Base-by-base conservation (phyloP, 2,888 invertebrate species). In the Rhingia rostrata region DNA sequence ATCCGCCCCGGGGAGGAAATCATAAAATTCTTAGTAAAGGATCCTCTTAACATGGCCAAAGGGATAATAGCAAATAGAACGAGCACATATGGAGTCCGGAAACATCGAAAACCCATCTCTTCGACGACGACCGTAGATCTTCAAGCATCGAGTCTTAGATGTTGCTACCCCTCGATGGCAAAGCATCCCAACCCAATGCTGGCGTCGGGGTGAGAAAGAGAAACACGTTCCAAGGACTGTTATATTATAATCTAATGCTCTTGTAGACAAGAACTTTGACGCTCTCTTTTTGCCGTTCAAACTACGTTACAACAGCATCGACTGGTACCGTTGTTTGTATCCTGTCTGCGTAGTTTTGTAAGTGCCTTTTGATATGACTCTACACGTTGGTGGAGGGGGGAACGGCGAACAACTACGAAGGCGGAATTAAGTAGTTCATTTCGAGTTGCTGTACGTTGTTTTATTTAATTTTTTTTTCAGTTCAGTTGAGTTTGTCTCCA, bases 341-440 rank as follows among this genome's bases (percentile, higher is more conserved):
- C 75, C 75, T 81, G 75, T 81, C 81, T 75, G 41, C 45, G 70
- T 58, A 70, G 70, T 74, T 22, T 80, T 66, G 56, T 69, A 84
- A 84, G 80, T 84, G 80, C 80, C 80, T 84, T 80, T 79, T 75
- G 84, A 80, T 74, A 84, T 53, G 80, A 69, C 45, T 69, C 73
- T 58, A 58, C 69, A 30, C 6, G 4, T 10, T 2, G 0, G 53
- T 6, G 22, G 32, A 14, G 54, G 33, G 53, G 14, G 51, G 60
- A 12, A 53, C 6, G 54, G 43, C 39, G 54, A 49, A 39, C 79
- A 78, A 74, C 80, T 67, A 53, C 22, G 49, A 80, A 84, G 80
- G 74, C 80, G 80, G 64, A 84, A 69, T 84, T 80, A 80, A 84
- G 74, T 84, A 84, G 84, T 84, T 84, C 80, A 84, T 84, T 84